Conservation (phyloP, 2,888 invertebrate species). For the Gastrophysa polygoni region DNA sequence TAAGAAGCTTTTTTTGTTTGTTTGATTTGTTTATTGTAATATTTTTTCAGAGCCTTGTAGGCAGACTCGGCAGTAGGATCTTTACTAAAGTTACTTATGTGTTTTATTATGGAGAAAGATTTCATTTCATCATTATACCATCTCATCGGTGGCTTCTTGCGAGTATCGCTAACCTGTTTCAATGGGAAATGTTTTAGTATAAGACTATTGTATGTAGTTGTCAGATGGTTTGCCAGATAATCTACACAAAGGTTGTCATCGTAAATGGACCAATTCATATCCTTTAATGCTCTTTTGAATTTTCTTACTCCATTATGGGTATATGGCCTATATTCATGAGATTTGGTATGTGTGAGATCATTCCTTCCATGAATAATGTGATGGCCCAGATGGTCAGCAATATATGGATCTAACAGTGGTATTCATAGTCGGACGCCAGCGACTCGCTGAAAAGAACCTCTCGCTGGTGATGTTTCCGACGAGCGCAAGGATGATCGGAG, state of each 20-base stretch:
- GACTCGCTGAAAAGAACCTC: too few species aligned
- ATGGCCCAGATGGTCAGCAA: background rate
- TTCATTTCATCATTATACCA: conserved; percentile 1
- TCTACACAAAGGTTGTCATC: background rate
- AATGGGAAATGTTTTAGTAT: background rate
- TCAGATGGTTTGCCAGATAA: background rate
- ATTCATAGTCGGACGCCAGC: too few species aligned
- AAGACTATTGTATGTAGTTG: background rate
- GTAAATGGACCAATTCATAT: background rate
- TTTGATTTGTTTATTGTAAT: background rate
- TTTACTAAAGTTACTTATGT: conserved; percentile 2
- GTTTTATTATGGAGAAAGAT: conserved; percentile 3
- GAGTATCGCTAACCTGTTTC: background rate
- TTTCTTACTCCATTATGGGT: background rate
- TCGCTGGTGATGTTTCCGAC: too few species aligned
- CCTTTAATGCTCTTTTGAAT: background rate
- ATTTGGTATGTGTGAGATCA: background rate
- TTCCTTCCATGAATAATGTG: background rate
- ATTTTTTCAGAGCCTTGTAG: background rate
- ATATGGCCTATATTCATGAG: background rate
- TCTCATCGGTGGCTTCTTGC: background rate
- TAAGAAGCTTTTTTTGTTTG: background rate
- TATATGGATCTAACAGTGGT: background rate
- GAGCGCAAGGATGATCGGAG: too few species aligned
- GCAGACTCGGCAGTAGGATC: too few species aligned